Evolutionary conservation across 2,888 invertebrate species (phyloP), one percentile per base, ranked within the genome.

Genomic region (Neoascia interrupta): DNA sequence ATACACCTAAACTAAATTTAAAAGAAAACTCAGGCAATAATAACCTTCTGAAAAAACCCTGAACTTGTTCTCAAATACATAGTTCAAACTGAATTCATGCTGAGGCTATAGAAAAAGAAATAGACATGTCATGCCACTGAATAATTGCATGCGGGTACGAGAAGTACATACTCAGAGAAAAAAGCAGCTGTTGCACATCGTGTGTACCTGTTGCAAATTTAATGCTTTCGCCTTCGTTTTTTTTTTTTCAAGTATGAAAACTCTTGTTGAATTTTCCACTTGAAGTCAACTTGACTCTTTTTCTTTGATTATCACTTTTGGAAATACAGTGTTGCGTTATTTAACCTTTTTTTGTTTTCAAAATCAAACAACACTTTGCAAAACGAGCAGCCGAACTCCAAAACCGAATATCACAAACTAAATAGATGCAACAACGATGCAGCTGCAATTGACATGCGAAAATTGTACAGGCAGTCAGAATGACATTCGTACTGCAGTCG

Each of bases 121-220:
- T 28, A 5, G n/a, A 5, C 28, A 28, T 28, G n/a, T n/a, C n/a
- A n/a, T 36, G 13, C 1, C 11, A 36, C 13, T 36, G 15, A 34
- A 11, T 28, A 28, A 43, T 26, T n/a, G n/a, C n/a, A n/a, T n/a
- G n/a, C n/a, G n/a, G n/a, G n/a, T n/a, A n/a, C n/a, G n/a, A n/a
- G n/a, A n/a, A n/a, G n/a, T n/a, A n/a, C n/a, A n/a, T n/a, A n/a
- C n/a, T n/a, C n/a, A 47, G 41, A 26, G n/a, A 16, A 36, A 36
- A 66, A 58, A 43, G n/a, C 69, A 75, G 36, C 69, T 69, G 61
- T 61, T 47, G n/a, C 15, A 13, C 18, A 49, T 26, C 11, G 39
- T 68, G n/a, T 68, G 39, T 70, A 76, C 70, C 75, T 76, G 64
- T 70, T 76, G 70, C 75, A 45, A 70, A 16, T 34, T 73, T n/a